Evolutionary conservation across 2,888 invertebrate genomes (phyloP), one percentile per base, ranked within the genome.

Genomic region (Lamproptera curius): DNA sequence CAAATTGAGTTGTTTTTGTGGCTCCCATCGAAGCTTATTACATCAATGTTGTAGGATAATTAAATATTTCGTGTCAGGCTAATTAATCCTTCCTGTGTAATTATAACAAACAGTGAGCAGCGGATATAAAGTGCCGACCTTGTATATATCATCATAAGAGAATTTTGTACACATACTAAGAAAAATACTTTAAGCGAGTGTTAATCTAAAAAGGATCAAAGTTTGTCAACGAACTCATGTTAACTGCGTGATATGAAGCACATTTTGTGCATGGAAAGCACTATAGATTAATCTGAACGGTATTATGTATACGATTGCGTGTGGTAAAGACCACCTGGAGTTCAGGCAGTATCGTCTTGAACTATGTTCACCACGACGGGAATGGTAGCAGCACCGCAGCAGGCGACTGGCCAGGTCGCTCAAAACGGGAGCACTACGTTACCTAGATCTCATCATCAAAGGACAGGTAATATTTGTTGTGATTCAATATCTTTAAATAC

Each of bases 371-470:
- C 81, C 52, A 76, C 82, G 54, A 74, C 81, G 63, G 83, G 83
- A 63, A 76, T 82, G 73, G 78, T 79, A 76, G 80, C 85, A 63
- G 79, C 78, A 59, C 80, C 86, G 41, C 87, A 87, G 63, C 81
- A 80, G 59, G 75, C 82, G 61, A 72, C 79, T 62, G 76, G 76
- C 48, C 80, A 85, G 67, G 76, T 84, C 61, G 76, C 86, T 20
- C 77, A 76, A 58, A 85, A 83, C 69, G 87, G 87, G 56, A 87
- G 85, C 64, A 88, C 77, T 23, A 88, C 88, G 20, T 63, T 88
- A 53, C 88, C 87, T 40, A 69, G 88, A 51, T 87, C 88, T 28
- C 86, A 88, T 60, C 88, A 88, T 62, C 87, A 87, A 63, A 81
- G 86, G 65, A 80, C 84, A 71, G 87, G 87, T 84, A 71, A 41